Evolutionary conservation across 2,888 invertebrate genomes (phyloP).

Genomic region (Ernsta delagoae): DNA sequence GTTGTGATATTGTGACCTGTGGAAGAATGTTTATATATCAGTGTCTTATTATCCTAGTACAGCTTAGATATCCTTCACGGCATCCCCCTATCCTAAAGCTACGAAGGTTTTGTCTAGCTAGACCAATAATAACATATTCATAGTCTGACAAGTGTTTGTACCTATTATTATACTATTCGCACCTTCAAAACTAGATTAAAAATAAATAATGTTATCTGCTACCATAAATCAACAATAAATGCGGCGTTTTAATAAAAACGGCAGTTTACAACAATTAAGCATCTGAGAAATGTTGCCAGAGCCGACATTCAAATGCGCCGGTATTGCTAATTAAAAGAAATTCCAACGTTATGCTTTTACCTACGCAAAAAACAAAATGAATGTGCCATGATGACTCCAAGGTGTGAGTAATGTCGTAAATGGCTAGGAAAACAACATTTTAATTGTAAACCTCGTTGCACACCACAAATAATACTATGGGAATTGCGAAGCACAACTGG

Average conservation of each 20-base stretch:
- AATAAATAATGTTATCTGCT: constrained; percentile 30
- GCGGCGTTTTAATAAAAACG: constrained; percentile 38
- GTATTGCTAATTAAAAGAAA: constrained; percentile 74
- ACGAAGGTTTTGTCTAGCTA: no score
- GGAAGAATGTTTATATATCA: no score
- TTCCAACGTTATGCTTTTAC: constrained; percentile 65
- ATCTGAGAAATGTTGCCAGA: constrained; percentile 56
- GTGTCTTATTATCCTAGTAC: no score
- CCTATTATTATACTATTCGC: background rate
- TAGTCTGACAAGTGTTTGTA: no score
- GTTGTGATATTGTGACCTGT: no score
- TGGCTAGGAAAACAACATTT: constrained; percentile 64
- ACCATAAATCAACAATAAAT: constrained; percentile 36
- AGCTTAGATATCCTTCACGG: no score
- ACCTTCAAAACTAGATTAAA: constrained; percentile 24
- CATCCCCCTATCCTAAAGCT: no score
- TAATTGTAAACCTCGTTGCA: constrained; percentile 65
- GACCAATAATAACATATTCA: no score
- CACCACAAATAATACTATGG: constrained; percentile 59
- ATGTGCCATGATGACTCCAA: constrained; percentile 62
- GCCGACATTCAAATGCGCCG: constrained; percentile 55
- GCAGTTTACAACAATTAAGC: constrained; percentile 47
- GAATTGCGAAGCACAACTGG: constrained; percentile 49
- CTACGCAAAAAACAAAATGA: constrained; percentile 64
- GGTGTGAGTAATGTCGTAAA: constrained; percentile 76